Evolutionary conservation across 2,797 vertebrate species (phyloP).

Genomic region (Onychomys torridus): DNA sequence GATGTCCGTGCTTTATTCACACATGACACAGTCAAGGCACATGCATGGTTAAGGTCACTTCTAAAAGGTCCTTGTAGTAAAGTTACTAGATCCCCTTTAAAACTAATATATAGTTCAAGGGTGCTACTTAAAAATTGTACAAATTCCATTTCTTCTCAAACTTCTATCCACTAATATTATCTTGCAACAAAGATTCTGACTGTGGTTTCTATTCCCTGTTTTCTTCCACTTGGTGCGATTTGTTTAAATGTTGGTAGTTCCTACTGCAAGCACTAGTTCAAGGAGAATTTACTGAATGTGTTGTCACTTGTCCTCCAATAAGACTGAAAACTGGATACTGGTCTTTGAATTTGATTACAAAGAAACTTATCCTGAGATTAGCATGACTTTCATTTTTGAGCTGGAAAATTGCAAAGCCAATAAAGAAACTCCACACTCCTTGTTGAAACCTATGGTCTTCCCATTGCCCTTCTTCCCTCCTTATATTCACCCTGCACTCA

Average conservation of each 20-base stretch:
- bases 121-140: not conserved
- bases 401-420: not conserved
- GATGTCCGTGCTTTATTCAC: not conserved
- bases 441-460: not conserved
- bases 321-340: not conserved
- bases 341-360: slow-evolving; percentile 5
- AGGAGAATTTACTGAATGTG: slow-evolving; percentile 13
- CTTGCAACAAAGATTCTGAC: not conserved
- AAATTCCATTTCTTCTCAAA: slow-evolving; percentile 46
- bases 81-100: not conserved
- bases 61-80: not conserved
- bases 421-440: not conserved
- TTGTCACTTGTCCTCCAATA: not conserved
- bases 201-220: not conserved
- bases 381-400: not conserved
- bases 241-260: not conserved
- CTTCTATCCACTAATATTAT: slow-evolving; percentile 1
- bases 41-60: not conserved
- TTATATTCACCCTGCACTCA: not conserved
- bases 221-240: not conserved
- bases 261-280: not conserved
- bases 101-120: not conserved
- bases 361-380: not conserved
- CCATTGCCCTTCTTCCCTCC: not conserved
- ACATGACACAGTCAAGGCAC: not conserved